Conservation (phyloP, 2,888 invertebrate species). For the Orthonevra nobilis region DNA sequence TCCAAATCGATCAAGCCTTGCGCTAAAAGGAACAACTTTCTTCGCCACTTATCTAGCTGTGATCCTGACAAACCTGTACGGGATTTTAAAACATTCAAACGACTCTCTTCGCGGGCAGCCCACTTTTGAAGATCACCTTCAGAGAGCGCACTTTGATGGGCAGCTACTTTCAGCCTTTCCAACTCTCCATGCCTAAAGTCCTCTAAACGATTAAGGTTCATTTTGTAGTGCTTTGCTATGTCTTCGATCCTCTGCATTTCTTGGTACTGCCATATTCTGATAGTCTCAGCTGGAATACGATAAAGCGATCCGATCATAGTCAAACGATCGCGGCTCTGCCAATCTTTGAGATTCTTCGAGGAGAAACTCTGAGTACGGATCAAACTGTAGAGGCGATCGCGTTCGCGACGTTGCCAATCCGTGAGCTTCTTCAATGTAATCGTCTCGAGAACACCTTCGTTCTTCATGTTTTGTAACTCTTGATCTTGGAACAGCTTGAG, state of each 20-base stretch:
- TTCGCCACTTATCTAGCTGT: conserved; percentile 75
- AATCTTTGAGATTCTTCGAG: conserved; percentile 73
- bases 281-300: conserved; percentile 72
- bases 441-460: conserved; percentile 74
- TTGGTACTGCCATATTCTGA: conserved; percentile 76
- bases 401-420: conserved; percentile 76
- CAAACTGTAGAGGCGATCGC: conserved; percentile 77
- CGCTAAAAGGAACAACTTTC: conserved; percentile 75
- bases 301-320: conserved; percentile 73
- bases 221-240: conserved; percentile 75
- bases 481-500: conserved; percentile 75
- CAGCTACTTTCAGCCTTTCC: conserved; percentile 73
- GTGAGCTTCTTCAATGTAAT: conserved; percentile 73
- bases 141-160: conserved; percentile 74
- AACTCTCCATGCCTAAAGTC: conserved; percentile 77
- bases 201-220: conserved; percentile 75
- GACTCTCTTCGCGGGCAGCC: conserved; percentile 72
- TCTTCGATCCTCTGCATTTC: conserved; percentile 75
- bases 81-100: conserved; percentile 71
- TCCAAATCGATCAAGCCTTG: conserved; percentile 76
- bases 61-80: conserved; percentile 73
- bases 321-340: conserved; percentile 75
- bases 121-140: conserved; percentile 73
- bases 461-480: conserved; percentile 72
- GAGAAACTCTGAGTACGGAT: conserved; percentile 76